Evolutionary conservation across 2,888 invertebrate species (phyloP).

Genomic region (Encarsia formosa): DNA sequence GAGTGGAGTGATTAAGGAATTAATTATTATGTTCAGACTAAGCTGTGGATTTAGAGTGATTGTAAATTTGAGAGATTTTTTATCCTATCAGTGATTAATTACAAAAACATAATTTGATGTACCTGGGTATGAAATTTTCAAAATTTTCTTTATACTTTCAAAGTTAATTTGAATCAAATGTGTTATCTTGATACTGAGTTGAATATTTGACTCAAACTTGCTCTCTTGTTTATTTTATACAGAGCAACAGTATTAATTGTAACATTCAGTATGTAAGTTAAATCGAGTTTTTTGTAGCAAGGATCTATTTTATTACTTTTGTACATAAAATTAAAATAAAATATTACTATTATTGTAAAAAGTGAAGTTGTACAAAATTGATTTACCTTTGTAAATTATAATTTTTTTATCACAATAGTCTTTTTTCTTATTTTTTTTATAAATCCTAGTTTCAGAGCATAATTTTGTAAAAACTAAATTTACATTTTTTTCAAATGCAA

Average conservation of each 20-base stretch:
- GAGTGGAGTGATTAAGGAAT: no score
- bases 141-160: conserved; percentile 13
- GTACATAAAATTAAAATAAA: conserved; percentile 45
- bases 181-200: conserved; percentile 25
- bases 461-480: background rate
- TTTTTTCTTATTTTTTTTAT: conserved; percentile 6
- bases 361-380: conserved; percentile 15
- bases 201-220: conserved; percentile 23
- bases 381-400: conserved; percentile 7
- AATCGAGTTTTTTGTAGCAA: conserved; percentile 24
- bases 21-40: no score
- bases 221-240: conserved; percentile 21
- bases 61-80: no score
- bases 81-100: conserved; percentile 21
- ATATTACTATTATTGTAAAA: conserved; percentile 32
- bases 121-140: conserved; percentile 20
- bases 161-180: conserved; percentile 5
- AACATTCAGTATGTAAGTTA: conserved; percentile 34
- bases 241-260: conserved; percentile 43
- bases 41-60: no score
- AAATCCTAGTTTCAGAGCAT: background rate
- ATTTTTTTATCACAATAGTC: conserved; percentile 20
- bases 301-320: conserved; percentile 40
- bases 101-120: conserved; percentile 15
- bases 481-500: background rate